Conservation (phyloP, 2,888 invertebrate species). For the Altica lythri region DNA sequence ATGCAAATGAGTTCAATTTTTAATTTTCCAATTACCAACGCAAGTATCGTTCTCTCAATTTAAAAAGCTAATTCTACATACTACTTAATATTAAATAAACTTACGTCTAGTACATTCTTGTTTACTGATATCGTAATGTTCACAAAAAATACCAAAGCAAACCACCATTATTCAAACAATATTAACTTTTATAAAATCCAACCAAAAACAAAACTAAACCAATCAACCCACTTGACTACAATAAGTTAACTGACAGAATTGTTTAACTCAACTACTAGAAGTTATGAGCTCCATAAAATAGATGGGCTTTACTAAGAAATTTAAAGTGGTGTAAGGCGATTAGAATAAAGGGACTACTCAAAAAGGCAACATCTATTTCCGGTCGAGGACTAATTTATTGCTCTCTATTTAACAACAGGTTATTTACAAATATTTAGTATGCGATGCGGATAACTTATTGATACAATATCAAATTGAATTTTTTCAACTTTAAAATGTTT, state of each 20-base stretch:
- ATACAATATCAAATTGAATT: too few relatives aligned
- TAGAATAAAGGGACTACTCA: constrained; percentile 10
- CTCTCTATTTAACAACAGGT: constrained; percentile 9
- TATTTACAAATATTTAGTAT: too few relatives aligned
- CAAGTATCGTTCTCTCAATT: too few relatives aligned
- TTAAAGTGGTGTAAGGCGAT: constrained; percentile 5
- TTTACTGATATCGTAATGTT: constrained; percentile 35
- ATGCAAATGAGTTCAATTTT: not conserved
- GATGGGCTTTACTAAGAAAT: constrained; percentile 2
- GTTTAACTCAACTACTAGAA: too few relatives aligned
- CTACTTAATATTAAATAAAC: constrained; percentile 19
- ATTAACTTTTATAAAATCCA: too few relatives aligned
- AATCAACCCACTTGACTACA: too few relatives aligned
- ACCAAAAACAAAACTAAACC: constrained; percentile 10
- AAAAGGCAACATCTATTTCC: constrained; percentile 20
- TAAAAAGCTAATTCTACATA: not conserved
- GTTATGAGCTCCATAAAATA: too few relatives aligned
- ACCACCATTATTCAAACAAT: constrained; percentile 36
- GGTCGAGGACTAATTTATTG: constrained; percentile 13
- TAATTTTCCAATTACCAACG: too few relatives aligned
- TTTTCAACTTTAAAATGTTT: too few relatives aligned
- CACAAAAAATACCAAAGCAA: constrained; percentile 34
- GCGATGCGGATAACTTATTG: too few relatives aligned
- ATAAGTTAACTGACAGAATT: too few relatives aligned
- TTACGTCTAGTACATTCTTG: constrained; percentile 32